Percentiles rank a stretch among this genome's conserved stretches.
Evolutionary conservation across 1,140 invertebrate genomes (phyloP).

Genomic region (Drosophila ironensis): DNA sequence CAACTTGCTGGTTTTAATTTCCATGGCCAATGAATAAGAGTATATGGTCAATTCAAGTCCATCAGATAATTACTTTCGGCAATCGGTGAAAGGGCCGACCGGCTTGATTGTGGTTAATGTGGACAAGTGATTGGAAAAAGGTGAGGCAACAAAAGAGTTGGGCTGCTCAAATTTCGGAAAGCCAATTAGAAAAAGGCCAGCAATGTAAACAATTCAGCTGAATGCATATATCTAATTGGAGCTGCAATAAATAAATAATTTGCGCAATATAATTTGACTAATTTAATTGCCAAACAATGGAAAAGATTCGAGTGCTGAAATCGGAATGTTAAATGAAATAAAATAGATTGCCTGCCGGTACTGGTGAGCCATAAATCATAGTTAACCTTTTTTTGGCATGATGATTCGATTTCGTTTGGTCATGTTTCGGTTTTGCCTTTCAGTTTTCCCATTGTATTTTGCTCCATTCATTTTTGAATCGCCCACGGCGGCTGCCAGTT

Average conservation of each 20-base stretch:
- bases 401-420: constrained; percentile 27
- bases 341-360: constrained; percentile 1
- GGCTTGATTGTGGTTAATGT: neutral
- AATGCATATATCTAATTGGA: too few species aligned
- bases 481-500: constrained; percentile 64
- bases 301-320: neutral
- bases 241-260: too few species aligned
- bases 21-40: constrained; percentile 1
- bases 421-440: constrained; percentile 6
- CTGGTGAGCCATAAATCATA: constrained; percentile 62
- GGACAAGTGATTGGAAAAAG: too few species aligned
- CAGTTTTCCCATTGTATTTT: constrained; percentile 6
- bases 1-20: constrained; percentile 38
- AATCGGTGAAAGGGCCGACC: neutral
- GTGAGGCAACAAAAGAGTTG: too few species aligned
- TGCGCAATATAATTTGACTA: constrained; percentile 57
- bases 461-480: constrained; percentile 25
- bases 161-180: too few species aligned
- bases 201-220: too few species aligned
- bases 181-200: too few species aligned
- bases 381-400: constrained; percentile 45
- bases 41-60: constrained; percentile 6
- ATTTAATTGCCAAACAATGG: too few species aligned
- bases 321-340: too few species aligned
- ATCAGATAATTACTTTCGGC: neutral